A percentile compares a stretch with the other conserved stretches of the same genome.
Evolutionary conservation across 2,113 vertebrate genomes (phyloP).

Genomic region (Leucosticte australis): DNA sequence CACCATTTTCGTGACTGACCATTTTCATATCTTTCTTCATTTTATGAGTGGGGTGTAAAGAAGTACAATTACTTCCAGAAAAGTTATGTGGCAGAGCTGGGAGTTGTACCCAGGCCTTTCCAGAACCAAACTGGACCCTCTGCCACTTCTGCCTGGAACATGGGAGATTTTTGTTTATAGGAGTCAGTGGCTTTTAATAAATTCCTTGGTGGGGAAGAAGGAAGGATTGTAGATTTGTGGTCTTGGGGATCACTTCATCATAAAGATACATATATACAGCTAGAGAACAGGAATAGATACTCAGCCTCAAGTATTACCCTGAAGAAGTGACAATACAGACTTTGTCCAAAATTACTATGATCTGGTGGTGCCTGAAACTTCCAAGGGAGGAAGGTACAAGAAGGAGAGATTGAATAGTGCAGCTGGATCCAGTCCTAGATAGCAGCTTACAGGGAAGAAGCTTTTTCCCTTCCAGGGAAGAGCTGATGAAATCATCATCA

Average conservation of each 20-base stretch:
- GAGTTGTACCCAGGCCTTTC: background rate
- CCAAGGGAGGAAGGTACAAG: background rate
- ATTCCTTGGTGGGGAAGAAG: background rate
- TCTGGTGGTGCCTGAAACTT: background rate
- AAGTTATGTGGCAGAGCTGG: background rate
- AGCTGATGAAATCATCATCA: background rate
- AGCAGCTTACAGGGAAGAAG: background rate
- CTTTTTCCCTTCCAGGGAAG: background rate
- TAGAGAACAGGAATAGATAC: background rate
- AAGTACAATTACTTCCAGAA: background rate
- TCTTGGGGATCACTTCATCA: background rate
- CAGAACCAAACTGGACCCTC: background rate
- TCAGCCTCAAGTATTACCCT: background rate
- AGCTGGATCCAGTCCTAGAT: background rate
- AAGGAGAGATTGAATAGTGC: background rate
- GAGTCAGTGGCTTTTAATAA: background rate
- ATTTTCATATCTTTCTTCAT: background rate
- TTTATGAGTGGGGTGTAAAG: background rate
- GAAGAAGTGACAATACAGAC: background rate
- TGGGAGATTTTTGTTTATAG: background rate
- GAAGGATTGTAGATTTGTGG: background rate
- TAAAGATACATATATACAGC: background rate
- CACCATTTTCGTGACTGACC: background rate
- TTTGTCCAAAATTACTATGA: background rate
- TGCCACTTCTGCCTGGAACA: background rate